Percentiles rank a stretch among this genome's conserved stretches.
Evolutionary conservation across 2,888 invertebrate genomes (phyloP).

Genomic region (Lottia scabra): DNA sequence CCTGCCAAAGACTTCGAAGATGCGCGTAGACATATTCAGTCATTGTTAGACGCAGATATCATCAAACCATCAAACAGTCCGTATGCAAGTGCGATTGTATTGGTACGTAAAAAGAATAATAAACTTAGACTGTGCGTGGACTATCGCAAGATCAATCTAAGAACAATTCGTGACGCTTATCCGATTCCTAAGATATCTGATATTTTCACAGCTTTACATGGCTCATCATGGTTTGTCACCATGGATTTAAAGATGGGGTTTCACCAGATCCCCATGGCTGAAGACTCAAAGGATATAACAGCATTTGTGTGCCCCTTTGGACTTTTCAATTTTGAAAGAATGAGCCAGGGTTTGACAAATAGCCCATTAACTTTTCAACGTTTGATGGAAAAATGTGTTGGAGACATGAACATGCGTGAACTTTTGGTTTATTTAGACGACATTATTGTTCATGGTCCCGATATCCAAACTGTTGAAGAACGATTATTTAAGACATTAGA

Average conservation of each 20-base stretch:
- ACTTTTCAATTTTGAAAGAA: not conserved
- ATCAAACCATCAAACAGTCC: constrained; percentile 10
- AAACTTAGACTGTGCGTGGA: constrained; percentile 8
- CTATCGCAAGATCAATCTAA: constrained; percentile 6
- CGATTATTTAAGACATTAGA: not conserved
- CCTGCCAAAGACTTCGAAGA: constrained; percentile 9
- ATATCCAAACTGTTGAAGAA: constrained; percentile 5
- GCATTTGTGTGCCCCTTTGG: constrained; percentile 13
- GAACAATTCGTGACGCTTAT: constrained; percentile 6
- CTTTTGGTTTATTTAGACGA: constrained; percentile 15
- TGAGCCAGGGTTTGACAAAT: constrained; percentile 8
- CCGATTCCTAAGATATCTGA: constrained; percentile 11
- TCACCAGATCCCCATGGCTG: constrained; percentile 11
- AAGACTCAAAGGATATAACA: constrained; percentile 1
- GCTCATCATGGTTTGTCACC: not conserved
- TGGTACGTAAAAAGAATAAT: constrained; percentile 5
- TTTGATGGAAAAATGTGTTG: constrained; percentile 15
- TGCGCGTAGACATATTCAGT: not conserved
- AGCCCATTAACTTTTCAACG: constrained; percentile 9
- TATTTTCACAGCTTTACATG: constrained; percentile 7
- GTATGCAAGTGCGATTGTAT: constrained; percentile 6
- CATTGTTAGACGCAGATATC: not conserved
- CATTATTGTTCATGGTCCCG: constrained; percentile 9
- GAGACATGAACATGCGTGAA: constrained; percentile 18
- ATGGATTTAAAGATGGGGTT: constrained; percentile 11